Percentiles rank a stretch among this genome's conserved stretches.
Evolutionary conservation across 2,113 vertebrate genomes (phyloP).

Genomic region (Xenopus borealis): DNA sequence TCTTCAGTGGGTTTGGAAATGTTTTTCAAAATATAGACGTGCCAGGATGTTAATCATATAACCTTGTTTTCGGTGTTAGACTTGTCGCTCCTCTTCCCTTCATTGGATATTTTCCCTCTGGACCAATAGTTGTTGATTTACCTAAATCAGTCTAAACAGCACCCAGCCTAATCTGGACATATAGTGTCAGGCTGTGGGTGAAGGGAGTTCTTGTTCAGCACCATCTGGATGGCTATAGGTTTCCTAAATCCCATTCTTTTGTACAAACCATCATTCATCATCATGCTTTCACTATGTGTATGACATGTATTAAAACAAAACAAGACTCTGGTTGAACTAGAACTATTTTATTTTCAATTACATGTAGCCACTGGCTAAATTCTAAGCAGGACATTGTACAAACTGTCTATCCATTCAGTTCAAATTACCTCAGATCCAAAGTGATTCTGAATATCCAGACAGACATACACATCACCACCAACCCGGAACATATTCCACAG

Average conservation of each 20-base stretch:
- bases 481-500: neutral
- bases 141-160: no score
- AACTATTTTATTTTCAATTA: constrained; percentile 57
- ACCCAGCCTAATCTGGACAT: no score
- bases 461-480: constrained; percentile 30
- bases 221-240: no score
- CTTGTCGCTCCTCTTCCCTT: no score
- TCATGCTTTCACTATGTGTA: neutral
- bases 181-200: no score
- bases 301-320: neutral
- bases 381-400: constrained; percentile 62
- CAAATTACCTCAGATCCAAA: constrained; percentile 55
- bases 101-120: no score
- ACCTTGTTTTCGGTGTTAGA: no score
- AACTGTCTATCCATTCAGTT: constrained; percentile 51
- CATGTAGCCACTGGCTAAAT: constrained; percentile 63
- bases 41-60: no score
- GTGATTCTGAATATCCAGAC: constrained; percentile 56
- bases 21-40: no score
- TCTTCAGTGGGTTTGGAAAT: no score
- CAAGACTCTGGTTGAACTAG: constrained; percentile 9
- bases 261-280: neutral
- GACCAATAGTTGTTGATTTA: no score
- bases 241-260: neutral
- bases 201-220: no score